Conservation (phyloP, 2,888 invertebrate genomes). For the Dryadula phaetusa region DNA sequence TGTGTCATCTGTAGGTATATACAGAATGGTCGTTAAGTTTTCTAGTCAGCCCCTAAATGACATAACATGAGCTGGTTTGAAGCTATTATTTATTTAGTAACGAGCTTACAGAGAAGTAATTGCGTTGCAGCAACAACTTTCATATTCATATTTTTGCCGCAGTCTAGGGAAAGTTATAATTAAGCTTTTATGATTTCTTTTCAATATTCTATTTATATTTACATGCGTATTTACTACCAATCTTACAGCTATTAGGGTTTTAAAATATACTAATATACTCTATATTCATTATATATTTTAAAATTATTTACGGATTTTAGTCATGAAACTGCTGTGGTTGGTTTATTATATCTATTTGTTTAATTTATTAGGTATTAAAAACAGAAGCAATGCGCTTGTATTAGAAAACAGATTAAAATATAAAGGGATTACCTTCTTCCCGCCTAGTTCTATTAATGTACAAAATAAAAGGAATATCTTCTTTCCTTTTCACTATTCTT, state of each 20-base stretch:
- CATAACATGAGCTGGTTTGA: slow-evolving; percentile 15
- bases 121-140: slow-evolving; percentile 18
- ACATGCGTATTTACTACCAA: background rate
- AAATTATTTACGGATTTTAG: background rate
- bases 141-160: slow-evolving; percentile 26
- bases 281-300: background rate
- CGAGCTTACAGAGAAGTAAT: slow-evolving; percentile 20
- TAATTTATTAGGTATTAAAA: too few relatives aligned
- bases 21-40: slow-evolving; percentile 7
- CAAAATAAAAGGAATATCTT: too few relatives aligned
- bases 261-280: too few relatives aligned
- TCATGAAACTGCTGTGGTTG: too few relatives aligned
- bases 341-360: too few relatives aligned
- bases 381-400: too few relatives aligned
- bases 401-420: too few relatives aligned
- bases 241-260: background rate
- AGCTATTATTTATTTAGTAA: slow-evolving; percentile 24
- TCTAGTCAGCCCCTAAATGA: slow-evolving; percentile 11
- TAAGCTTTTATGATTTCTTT: slow-evolving; percentile 7
- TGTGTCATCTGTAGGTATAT: background rate
- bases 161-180: slow-evolving; percentile 18
- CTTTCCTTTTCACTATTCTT: too few relatives aligned
- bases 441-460: too few relatives aligned
- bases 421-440: too few relatives aligned
- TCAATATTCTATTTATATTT: background rate